Evolutionary conservation across 2,113 vertebrate species (phyloP).

Genomic region (Rissa tridactyla): DNA sequence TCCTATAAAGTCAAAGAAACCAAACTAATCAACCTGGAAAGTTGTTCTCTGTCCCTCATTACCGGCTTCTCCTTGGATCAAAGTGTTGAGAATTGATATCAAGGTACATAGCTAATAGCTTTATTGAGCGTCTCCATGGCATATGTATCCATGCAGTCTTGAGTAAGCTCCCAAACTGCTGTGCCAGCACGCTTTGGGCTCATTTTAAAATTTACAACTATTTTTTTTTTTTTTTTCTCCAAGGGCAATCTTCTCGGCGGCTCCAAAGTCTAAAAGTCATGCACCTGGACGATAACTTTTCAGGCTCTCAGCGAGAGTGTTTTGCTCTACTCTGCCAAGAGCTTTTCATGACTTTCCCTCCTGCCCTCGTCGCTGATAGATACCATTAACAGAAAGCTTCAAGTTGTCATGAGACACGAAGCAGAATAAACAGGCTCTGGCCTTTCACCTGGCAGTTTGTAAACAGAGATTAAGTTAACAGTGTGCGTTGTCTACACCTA

Average conservation of each 20-base stretch:
- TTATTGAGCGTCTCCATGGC: not conserved
- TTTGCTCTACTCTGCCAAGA: not conserved
- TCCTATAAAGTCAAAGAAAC: not conserved
- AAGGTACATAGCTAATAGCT: not conserved
- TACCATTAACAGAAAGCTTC: not conserved
- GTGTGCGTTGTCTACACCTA: slow-evolving; percentile 19
- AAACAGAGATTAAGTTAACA: slow-evolving; percentile 56
- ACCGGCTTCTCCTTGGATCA: not conserved
- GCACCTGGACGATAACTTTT: not conserved
- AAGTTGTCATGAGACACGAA: not conserved
- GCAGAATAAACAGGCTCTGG: slow-evolving; percentile 27
- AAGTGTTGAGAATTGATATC: not conserved
- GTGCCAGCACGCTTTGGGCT: not conserved
- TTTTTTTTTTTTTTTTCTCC: not conserved
- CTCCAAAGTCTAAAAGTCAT: not conserved
- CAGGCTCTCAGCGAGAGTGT: not conserved
- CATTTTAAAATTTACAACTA: not conserved
- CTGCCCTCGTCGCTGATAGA: not conserved
- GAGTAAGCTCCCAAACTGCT: not conserved
- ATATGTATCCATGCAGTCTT: not conserved
- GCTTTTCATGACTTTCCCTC: not conserved
- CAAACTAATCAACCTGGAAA: slow-evolving; percentile 11
- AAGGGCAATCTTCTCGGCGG: not conserved
- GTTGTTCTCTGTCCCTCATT: not conserved
- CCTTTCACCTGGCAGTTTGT: slow-evolving; percentile 50